These are phyloP conservation scores for Gastrophryne carolinensis DNA, from an alignment of 2,797 vertebrate species.

Conservation along the genomic window DNA sequence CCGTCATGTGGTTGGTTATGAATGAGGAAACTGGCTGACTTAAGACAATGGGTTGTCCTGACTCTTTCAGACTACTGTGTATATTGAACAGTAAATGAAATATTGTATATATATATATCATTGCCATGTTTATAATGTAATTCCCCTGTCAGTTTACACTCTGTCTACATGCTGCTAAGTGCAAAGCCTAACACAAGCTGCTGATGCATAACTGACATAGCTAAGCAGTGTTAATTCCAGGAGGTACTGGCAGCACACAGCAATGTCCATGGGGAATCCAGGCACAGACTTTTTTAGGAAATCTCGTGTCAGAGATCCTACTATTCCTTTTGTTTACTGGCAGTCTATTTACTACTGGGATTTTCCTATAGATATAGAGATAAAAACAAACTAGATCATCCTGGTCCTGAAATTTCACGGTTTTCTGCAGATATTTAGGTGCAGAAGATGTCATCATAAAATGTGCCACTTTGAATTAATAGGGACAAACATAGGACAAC, in stretches of 20 bases:
- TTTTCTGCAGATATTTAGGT: too few species aligned
- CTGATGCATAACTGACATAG: conserved; percentile 26
- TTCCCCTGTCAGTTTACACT: not conserved
- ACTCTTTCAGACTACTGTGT: too few species aligned
- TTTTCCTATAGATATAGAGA: not conserved
- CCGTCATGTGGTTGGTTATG: too few species aligned
- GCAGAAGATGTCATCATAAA: too few species aligned
- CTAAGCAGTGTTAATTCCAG: conserved; percentile 14
- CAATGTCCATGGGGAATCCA: conserved; percentile 14
- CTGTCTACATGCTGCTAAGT: not conserved
- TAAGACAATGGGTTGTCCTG: too few species aligned
- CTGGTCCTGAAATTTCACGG: too few species aligned
- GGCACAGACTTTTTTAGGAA: not conserved
- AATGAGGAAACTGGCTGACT: too few species aligned
- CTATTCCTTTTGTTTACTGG: conserved; percentile 2
- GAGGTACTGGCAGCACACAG: not conserved
- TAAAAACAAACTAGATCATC: too few species aligned
- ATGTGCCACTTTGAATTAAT: too few species aligned
- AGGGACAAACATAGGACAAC: too few species aligned
- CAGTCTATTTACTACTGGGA: not conserved
- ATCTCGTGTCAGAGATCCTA: not conserved
- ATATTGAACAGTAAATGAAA: too few species aligned
- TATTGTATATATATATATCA: not conserved
- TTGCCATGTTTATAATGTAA: not conserved
- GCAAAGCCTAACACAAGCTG: not conserved